These are phyloP conservation scores for Callyntrura sp. DNA, from an alignment of 2,888 invertebrate species.

Conservation along the genomic window DNA sequence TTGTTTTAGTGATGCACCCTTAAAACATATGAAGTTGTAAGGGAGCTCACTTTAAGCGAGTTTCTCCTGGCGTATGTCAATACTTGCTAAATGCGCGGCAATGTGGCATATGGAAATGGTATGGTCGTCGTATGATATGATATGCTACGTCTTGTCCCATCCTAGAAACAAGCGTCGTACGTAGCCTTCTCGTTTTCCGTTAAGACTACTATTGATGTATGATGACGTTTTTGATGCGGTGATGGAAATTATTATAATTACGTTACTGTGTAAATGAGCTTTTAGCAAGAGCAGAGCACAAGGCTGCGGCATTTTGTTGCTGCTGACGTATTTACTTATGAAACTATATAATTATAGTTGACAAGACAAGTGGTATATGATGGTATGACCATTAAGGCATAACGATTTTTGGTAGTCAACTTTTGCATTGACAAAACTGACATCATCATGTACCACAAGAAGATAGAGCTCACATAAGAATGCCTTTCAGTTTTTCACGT, in stretches of 20 bases:
- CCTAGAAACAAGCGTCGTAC: too few species aligned
- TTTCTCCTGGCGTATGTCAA: neutral
- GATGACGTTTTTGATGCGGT: neutral
- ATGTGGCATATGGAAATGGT: neutral
- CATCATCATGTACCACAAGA: too few species aligned
- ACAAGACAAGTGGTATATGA: too few species aligned
- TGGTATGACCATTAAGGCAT: too few species aligned
- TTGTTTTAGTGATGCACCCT: neutral
- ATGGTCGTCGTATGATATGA: neutral
- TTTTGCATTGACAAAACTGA: too few species aligned
- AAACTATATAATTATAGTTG: slow-evolving; percentile 33
- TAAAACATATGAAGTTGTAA: neutral
- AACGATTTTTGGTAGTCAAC: too few species aligned
- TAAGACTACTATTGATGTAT: neutral
- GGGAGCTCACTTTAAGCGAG: neutral
- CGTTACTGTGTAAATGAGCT: neutral
- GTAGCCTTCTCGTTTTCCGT: neutral
- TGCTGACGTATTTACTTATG: slow-evolving; percentile 46
- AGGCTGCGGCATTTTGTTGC: neutral
- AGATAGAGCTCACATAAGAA: too few species aligned
- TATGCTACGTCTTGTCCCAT: neutral
- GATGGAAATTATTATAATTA: slow-evolving; percentile 26
- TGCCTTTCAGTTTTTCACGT: too few species aligned
- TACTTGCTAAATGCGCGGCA: neutral
- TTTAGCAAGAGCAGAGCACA: slow-evolving; percentile 25